These are phyloP conservation scores for Spheniscus humboldti DNA, from an alignment of 2,797 vertebrate species.

Conservation along the genomic window DNA sequence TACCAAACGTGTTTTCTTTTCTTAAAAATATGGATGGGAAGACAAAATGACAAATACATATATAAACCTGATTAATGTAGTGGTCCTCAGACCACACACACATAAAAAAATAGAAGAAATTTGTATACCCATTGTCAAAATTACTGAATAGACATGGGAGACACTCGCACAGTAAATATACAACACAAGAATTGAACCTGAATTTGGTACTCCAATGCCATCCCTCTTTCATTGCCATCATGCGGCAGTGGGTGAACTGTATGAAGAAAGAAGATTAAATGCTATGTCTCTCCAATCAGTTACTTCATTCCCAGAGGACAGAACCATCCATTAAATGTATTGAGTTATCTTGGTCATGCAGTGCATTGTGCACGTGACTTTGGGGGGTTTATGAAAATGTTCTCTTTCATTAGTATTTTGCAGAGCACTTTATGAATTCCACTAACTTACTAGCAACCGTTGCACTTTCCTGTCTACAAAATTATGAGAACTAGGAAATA, in stretches of 20 bases:
- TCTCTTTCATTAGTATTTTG: not conserved
- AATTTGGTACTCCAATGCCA: not conserved
- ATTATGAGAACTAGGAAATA: not conserved
- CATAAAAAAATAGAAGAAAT: not conserved
- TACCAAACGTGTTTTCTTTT: constrained; percentile 28
- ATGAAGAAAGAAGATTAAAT: not conserved
- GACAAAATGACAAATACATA: constrained; percentile 14
- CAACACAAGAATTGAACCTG: not conserved
- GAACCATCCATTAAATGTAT: not conserved
- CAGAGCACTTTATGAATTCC: not conserved
- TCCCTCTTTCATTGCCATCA: not conserved
- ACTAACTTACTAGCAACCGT: not conserved
- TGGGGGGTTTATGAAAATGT: not conserved
- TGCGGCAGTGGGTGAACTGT: not conserved
- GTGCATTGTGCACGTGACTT: not conserved
- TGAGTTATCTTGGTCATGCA: not conserved
- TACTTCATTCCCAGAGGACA: not conserved
- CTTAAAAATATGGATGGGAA: constrained; percentile 5
- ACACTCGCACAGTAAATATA: not conserved
- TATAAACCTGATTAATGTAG: constrained; percentile 29
- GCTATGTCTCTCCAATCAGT: not conserved
- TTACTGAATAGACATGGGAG: not conserved
- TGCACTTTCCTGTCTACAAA: not conserved
- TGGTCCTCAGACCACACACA: constrained; percentile 27
- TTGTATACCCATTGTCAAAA: not conserved